These are phyloP conservation scores for Drosophila lacicola DNA, from an alignment of 2,888 invertebrate species.

Conservation along the genomic window DNA sequence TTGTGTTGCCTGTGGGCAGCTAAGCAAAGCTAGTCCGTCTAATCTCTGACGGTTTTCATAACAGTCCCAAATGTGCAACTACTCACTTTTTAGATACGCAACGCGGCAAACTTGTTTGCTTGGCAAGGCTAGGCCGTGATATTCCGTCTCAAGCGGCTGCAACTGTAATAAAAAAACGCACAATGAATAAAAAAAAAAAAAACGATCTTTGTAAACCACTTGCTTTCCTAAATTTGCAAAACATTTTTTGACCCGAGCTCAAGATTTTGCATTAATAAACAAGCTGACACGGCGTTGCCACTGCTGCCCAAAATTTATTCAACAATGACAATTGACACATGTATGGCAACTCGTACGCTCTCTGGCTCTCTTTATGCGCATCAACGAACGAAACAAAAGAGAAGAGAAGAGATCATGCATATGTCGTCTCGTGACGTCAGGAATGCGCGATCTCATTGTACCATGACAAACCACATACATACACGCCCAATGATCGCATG, in stretches of 20 bases:
- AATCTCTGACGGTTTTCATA: slow-evolving; percentile 20
- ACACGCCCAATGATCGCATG: slow-evolving; percentile 41
- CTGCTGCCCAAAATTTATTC: slow-evolving; percentile 8
- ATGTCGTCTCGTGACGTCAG: slow-evolving; percentile 51
- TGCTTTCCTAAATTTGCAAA: background rate
- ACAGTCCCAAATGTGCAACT: slow-evolving; percentile 21
- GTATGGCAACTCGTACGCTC: slow-evolving; percentile 11
- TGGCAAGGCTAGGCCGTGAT: slow-evolving; percentile 13
- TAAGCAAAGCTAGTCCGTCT: slow-evolving; percentile 33
- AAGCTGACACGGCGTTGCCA: slow-evolving; percentile 41
- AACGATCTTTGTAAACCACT: background rate
- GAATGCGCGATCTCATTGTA: slow-evolving; percentile 39
- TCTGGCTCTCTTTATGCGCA: slow-evolving; percentile 20
- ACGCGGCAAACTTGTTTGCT: slow-evolving; percentile 7
- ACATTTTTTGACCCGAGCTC: background rate
- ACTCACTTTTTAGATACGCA: slow-evolving; percentile 20
- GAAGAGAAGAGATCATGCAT: slow-evolving; percentile 14
- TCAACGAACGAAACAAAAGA: slow-evolving; percentile 21
- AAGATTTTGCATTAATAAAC: background rate
- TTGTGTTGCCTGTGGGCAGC: slow-evolving; percentile 24
- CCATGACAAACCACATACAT: slow-evolving; percentile 22
- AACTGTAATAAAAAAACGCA: slow-evolving; percentile 36
- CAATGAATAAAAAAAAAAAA: background rate
- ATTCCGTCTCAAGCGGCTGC: slow-evolving; percentile 18
- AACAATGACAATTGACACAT: slow-evolving; percentile 15